These are phyloP conservation scores for Dexiosoma caninum DNA, from an alignment of 2,888 invertebrate species.

Conservation along the genomic window DNA sequence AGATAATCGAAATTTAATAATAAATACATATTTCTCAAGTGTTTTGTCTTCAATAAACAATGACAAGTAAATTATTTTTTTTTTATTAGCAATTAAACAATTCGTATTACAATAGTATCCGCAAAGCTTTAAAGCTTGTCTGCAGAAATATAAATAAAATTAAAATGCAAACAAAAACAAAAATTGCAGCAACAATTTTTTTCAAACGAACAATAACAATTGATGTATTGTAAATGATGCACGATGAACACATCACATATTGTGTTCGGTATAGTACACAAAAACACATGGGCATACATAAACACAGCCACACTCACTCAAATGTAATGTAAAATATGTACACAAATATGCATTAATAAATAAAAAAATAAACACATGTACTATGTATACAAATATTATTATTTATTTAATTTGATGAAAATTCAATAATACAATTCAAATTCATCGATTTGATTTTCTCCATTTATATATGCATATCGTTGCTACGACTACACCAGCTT, in stretches of 20 bases:
- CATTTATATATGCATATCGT: too few species aligned
- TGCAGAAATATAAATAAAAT: too few species aligned
- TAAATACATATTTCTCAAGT: not conserved
- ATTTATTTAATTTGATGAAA: slow-evolving; percentile 21
- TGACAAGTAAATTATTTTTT: too few species aligned
- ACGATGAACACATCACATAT: slow-evolving; percentile 13
- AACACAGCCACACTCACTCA: not conserved
- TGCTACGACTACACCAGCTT: too few species aligned
- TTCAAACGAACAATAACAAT: slow-evolving; percentile 1
- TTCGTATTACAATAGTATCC: too few species aligned
- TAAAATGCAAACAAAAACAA: not conserved
- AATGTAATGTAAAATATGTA: too few species aligned
- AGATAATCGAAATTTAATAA: not conserved
- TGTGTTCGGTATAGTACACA: not conserved
- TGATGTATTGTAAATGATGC: slow-evolving; percentile 14
- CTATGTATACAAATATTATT: slow-evolving; percentile 15
- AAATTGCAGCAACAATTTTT: not conserved
- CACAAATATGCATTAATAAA: not conserved
- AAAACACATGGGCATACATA: not conserved
- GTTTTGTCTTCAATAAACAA: slow-evolving; percentile 6
- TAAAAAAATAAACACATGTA: not conserved
- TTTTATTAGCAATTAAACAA: too few species aligned
- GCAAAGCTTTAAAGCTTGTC: too few species aligned
- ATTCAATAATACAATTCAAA: slow-evolving; percentile 3
- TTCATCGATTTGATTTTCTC: not conserved